These are phyloP conservation scores for Venturia canescens DNA, from an alignment of 1,140 invertebrate species.

Conservation along the genomic window DNA sequence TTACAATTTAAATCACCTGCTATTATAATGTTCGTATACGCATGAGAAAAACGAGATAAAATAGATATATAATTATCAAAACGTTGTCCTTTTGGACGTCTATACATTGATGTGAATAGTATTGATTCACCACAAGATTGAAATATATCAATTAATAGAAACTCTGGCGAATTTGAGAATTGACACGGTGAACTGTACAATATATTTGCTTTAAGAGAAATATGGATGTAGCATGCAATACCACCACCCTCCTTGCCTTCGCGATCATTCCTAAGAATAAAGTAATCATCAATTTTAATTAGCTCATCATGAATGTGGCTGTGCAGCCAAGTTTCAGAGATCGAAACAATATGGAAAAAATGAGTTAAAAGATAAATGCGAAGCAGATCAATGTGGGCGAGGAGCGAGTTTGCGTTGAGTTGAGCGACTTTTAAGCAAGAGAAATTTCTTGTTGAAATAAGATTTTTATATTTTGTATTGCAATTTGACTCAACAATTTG, in stretches of 20 bases:
- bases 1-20: slow-evolving; percentile 28
- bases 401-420: not conserved
- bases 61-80: too few relatives aligned
- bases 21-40: slow-evolving; percentile 36
- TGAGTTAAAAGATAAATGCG: not conserved
- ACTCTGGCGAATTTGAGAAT: not conserved
- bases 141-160: too few relatives aligned
- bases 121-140: not conserved
- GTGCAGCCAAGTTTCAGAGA: slow-evolving; percentile 17
- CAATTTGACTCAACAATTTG: not conserved
- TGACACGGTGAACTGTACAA: not conserved
- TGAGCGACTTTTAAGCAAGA: not conserved
- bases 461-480: too few relatives aligned
- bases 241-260: not conserved
- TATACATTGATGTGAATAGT: slow-evolving; percentile 21
- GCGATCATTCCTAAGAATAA: slow-evolving; percentile 1
- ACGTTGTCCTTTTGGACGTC: not conserved
- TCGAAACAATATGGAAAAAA: slow-evolving; percentile 3
- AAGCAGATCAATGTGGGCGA: slow-evolving; percentile 17
- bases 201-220: slow-evolving; percentile 13
- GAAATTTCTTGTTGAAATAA: not conserved
- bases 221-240: slow-evolving; percentile 7
- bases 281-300: not conserved
- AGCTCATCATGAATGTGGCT: not conserved
- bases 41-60: not conserved